Base-by-base conservation (phyloP, 2,797 vertebrate genomes). In the Muraenolepis orangiensis region DNA sequence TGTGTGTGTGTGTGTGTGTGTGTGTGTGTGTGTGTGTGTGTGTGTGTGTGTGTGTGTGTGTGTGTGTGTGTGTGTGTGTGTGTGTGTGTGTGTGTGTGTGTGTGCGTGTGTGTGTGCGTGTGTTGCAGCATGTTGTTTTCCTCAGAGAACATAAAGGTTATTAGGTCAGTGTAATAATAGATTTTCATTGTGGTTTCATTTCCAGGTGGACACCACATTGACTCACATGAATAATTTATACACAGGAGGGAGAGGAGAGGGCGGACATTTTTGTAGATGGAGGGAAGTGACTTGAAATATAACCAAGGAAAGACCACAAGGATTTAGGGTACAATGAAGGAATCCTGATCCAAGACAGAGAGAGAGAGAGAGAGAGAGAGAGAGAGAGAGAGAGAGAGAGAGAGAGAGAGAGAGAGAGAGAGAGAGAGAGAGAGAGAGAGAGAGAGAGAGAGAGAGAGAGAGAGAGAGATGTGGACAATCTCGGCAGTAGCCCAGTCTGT, bases 1-100 rank as follows among this genome's bases (percentile, higher is more conserved):
- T 78, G 46, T 80, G 42, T 71, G 74, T 46, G 14, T 46, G 13
- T 46, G 13, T 46, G 42, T 23, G 20, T 23, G 51, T 23, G 51
- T 57, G 51, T 18, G 1, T 46, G 40, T 46, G 40, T 46, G 16
- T 46, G 81, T 74, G 66, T 77, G 40, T 66, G 71, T 80, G 71
- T 67, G 34, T 70, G 67, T 42, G 64, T 66, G 2, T 66, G 5
- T 66, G 64, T 30, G 66, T 68, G 66, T 5, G 14, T 46, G 51
- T 57, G 36, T 38, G 4, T 38, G 36, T 34, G 32, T 34, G 3
- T 34, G 32, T 34, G 8, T 66, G 18, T 26, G 3, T 66, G 61
- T n/a, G 64, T 66, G 67, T 69, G 31, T 69, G 67, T 31, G 31
- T n/a, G 29, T 69, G 67, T 69, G 4, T 36, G 67, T 34, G 30